Evolutionary conservation across 2,888 invertebrate species (phyloP).

Genomic region (Melanargia galathea): DNA sequence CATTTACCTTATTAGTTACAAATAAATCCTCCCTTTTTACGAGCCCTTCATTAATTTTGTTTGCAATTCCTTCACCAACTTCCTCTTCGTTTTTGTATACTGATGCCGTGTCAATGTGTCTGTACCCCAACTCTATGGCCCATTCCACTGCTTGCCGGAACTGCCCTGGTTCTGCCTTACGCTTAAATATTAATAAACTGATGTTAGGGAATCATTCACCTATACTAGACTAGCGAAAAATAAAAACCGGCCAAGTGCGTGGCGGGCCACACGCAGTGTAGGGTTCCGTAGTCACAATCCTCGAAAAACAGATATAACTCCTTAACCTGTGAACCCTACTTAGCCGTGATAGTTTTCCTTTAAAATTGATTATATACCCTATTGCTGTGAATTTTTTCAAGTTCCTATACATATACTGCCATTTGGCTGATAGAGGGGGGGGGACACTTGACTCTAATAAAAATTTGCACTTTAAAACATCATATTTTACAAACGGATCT

Average conservation of each 20-base stretch:
- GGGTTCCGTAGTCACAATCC: no score
- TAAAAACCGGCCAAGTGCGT: not conserved
- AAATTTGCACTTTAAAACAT: no score
- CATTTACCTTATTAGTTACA: constrained; percentile 80
- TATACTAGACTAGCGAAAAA: not conserved
- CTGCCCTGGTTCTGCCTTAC: constrained; percentile 61
- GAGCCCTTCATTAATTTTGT: constrained; percentile 71
- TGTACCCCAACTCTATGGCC: constrained; percentile 76
- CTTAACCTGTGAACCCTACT: no score
- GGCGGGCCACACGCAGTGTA: no score
- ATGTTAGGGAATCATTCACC: not conserved
- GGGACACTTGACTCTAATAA: no score
- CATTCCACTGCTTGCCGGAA: constrained; percentile 71
- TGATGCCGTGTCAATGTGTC: constrained; percentile 80
- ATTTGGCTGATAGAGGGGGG: no score
- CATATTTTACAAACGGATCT: no score
- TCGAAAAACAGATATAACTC: no score
- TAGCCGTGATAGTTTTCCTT: no score
- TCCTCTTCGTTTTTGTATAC: constrained; percentile 77
- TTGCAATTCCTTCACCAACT: constrained; percentile 72
- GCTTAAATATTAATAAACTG: constrained; percentile 46
- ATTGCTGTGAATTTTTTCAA: no score
- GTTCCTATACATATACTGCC: no score
- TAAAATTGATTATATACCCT: no score
- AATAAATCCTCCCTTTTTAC: constrained; percentile 78